These are phyloP conservation scores for Stichopus chloronotus DNA, from an alignment of 35 echinoderm and acorn worm species.

Conservation along the genomic window DNA sequence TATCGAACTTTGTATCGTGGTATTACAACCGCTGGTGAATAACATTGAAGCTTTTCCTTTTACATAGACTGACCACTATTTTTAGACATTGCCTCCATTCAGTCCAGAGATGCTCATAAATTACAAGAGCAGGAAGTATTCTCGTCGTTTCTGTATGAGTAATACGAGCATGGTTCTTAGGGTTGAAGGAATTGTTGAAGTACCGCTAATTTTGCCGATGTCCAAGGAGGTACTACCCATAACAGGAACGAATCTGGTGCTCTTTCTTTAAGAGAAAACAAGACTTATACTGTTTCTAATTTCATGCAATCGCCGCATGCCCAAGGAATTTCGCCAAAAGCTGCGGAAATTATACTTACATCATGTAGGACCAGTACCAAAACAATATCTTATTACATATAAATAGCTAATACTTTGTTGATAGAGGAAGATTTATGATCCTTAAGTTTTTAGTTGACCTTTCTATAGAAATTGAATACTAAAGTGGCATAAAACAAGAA, in stretches of 20 bases:
- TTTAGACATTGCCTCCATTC: slow-evolving; percentile 53
- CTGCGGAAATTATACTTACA: slow-evolving; percentile 36
- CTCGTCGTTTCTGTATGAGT: slow-evolving; percentile 40
- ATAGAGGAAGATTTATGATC: slow-evolving; percentile 41
- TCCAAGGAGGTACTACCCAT: slow-evolving; percentile 1
- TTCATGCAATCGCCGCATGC: slow-evolving; percentile 12
- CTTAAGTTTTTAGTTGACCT: slow-evolving; percentile 34
- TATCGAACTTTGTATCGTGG: slow-evolving; percentile 22
- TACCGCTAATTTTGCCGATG: slow-evolving; percentile 20
- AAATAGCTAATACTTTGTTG: slow-evolving; percentile 36
- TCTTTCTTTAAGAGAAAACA: slow-evolving; percentile 9
- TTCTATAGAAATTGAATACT: neutral
- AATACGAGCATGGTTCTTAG: slow-evolving; percentile 39
- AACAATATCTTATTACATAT: slow-evolving; percentile 43
- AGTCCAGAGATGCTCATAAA: slow-evolving; percentile 42
- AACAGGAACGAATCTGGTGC: neutral
- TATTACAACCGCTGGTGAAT: slow-evolving; percentile 26
- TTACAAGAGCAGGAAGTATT: slow-evolving; percentile 35
- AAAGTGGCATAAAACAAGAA: slow-evolving; percentile 24
- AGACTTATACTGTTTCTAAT: slow-evolving; percentile 15
- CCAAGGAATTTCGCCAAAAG: slow-evolving; percentile 54
- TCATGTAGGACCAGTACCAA: slow-evolving; percentile 40
- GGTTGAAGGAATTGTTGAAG: slow-evolving; percentile 39
- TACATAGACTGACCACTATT: slow-evolving; percentile 49
- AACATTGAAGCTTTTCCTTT: slow-evolving; percentile 38